Conservation (phyloP, 2,797 vertebrate genomes). For the Molothrus ater region DNA sequence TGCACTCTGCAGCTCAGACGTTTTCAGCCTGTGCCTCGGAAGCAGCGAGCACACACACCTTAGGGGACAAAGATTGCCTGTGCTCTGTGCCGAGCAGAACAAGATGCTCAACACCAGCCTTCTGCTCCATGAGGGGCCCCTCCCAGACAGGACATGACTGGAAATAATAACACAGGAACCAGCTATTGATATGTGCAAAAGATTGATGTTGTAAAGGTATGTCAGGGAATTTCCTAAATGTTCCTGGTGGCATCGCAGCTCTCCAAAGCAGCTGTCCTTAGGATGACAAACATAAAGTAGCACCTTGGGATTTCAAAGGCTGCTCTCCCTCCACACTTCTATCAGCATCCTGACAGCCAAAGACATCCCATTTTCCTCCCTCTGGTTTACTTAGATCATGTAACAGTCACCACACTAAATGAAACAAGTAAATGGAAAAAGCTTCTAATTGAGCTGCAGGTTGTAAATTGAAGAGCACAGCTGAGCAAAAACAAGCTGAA, state of each 20-base stretch:
- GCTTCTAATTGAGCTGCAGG: not conserved
- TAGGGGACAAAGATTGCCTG: not conserved
- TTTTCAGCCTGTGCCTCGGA: not conserved
- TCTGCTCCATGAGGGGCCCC: not conserved
- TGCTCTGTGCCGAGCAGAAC: not conserved
- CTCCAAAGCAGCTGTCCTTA: not conserved
- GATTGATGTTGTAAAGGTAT: not conserved
- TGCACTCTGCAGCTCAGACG: not conserved
- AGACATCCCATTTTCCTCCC: constrained; percentile 5
- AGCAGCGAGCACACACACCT: not conserved
- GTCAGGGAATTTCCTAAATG: not conserved
- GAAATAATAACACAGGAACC: not conserved
- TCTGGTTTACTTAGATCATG: not conserved
- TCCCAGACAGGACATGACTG: not conserved
- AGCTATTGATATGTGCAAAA: not conserved
- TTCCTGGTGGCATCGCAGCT: not conserved
- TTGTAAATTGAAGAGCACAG: not conserved
- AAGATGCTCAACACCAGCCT: not conserved
- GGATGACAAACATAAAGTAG: not conserved
- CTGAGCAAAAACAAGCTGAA: not conserved
- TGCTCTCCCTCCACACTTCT: not conserved
- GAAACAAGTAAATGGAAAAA: not conserved
- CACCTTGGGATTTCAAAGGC: not conserved
- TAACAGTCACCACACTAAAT: not conserved
- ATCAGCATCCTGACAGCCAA: not conserved